Percentiles rank a stretch among this genome's conserved stretches.
phyloP scores from a whole-genome alignment of 2,888 invertebrate genomes.

The Incurvaria masculella region DNA sequence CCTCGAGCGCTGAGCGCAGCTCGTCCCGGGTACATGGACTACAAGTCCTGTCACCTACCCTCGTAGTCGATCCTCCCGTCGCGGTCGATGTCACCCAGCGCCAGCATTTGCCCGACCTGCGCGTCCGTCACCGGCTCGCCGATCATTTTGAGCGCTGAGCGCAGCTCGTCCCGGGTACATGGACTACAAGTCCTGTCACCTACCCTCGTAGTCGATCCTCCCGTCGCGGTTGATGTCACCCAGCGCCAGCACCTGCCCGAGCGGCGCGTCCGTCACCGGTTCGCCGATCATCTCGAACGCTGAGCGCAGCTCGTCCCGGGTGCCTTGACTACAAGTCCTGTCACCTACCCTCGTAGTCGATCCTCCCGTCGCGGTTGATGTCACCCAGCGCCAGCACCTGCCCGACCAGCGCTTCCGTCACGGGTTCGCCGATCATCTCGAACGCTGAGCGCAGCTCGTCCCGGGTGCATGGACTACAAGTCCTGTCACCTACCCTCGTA shows the following conservation, averaged over 20 bases:
- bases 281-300: constrained; percentile 70
- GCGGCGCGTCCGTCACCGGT: too few species aligned
- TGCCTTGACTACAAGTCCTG: constrained; percentile 72
- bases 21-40: constrained; percentile 56
- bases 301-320: constrained; percentile 60
- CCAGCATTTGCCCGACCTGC: constrained; percentile 59
- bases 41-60: too few species aligned
- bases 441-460: constrained; percentile 76
- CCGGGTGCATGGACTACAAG: too few species aligned
- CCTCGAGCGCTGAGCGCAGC: too few species aligned
- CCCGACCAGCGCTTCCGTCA: constrained; percentile 71
- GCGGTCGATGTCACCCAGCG: constrained; percentile 61
- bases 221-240: constrained; percentile 64
- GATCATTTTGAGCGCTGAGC: constrained; percentile 66
- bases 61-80: too few species aligned
- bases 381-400: constrained; percentile 73
- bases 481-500: constrained; percentile 76
- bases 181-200: too few species aligned
- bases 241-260: constrained; percentile 55
- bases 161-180: constrained; percentile 67
- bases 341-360: constrained; percentile 78
- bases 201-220: too few species aligned
- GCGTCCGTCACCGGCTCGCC: constrained; percentile 60
- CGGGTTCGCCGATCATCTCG: constrained; percentile 77
- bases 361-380: constrained; percentile 75